phyloP scores from a whole-genome alignment of 2,797 vertebrate species.

The Novumbra hubbsi region DNA sequence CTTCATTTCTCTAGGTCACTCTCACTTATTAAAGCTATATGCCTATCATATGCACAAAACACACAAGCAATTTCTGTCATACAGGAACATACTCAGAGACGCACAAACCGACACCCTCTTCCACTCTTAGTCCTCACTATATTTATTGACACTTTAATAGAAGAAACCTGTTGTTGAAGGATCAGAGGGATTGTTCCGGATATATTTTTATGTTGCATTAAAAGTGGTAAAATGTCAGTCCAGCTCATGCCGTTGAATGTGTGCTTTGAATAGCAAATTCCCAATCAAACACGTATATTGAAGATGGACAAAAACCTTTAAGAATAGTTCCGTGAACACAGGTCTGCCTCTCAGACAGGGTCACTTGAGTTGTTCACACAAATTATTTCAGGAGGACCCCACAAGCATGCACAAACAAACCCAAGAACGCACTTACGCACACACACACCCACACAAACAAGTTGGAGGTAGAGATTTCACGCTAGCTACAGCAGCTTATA shows the following conservation, averaged over 20 bases:
- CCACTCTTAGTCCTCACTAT: neutral
- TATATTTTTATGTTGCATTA: neutral
- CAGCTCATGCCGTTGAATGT: neutral
- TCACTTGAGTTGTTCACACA: neutral
- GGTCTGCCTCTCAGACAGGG: neutral
- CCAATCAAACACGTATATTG: neutral
- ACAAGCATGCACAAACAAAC: neutral
- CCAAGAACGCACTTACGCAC: neutral
- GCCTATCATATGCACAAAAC: neutral
- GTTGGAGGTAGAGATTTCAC: neutral
- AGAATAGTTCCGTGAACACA: neutral
- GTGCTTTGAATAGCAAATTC: conserved; percentile 1
- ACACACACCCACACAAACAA: conserved; percentile 1
- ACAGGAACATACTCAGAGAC: no score
- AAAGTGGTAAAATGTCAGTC: neutral
- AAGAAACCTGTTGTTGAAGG: no score
- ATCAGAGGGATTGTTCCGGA: no score
- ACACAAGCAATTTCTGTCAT: neutral
- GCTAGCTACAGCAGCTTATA: conserved; percentile 13
- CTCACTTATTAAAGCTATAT: neutral
- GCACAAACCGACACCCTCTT: neutral
- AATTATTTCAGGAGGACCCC: neutral
- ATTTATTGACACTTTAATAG: conserved; percentile 7
- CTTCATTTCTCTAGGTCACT: neutral
- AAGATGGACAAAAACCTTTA: neutral